A percentile compares a stretch with the other conserved stretches of the same genome.
Evolutionary conservation across 2,113 vertebrate genomes (phyloP).

Genomic region (Suricata suricatta): DNA sequence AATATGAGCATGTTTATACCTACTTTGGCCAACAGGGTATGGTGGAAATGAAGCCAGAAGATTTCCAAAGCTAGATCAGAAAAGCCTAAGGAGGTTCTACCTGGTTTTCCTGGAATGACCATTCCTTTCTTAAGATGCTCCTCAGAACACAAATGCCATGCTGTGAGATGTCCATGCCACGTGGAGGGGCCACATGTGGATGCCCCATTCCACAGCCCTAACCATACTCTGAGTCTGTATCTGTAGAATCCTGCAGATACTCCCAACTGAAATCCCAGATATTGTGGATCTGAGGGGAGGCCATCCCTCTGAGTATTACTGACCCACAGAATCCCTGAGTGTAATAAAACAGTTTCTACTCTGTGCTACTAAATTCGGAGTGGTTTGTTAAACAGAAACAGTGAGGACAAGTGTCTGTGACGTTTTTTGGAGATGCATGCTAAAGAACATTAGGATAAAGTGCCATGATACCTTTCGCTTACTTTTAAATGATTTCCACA

Average conservation of each 20-base stretch:
- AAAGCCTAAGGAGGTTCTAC: neutral
- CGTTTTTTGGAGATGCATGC: neutral
- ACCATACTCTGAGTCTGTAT: neutral
- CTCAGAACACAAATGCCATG: neutral
- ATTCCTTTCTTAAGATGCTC: neutral
- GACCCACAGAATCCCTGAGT: neutral
- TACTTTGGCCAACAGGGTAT: neutral
- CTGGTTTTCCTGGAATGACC: neutral
- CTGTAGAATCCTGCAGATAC: neutral
- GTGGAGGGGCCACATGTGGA: no score
- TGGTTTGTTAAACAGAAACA: conserved; percentile 27
- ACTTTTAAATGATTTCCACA: neutral
- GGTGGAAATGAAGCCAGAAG: neutral
- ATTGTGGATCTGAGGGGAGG: neutral
- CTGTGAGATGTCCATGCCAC: neutral
- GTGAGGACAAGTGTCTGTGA: neutral
- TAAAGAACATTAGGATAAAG: neutral
- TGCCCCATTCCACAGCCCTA: neutral
- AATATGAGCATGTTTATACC: neutral
- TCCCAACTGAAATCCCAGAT: neutral
- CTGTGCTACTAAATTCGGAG: neutral
- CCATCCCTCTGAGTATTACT: neutral
- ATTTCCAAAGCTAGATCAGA: neutral
- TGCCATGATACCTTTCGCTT: neutral
- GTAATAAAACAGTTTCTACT: neutral